A percentile compares a stretch with the other conserved stretches of the same genome.
phyloP scores from a whole-genome alignment of 2,888 invertebrate genomes.

The Melolontha melolontha region DNA sequence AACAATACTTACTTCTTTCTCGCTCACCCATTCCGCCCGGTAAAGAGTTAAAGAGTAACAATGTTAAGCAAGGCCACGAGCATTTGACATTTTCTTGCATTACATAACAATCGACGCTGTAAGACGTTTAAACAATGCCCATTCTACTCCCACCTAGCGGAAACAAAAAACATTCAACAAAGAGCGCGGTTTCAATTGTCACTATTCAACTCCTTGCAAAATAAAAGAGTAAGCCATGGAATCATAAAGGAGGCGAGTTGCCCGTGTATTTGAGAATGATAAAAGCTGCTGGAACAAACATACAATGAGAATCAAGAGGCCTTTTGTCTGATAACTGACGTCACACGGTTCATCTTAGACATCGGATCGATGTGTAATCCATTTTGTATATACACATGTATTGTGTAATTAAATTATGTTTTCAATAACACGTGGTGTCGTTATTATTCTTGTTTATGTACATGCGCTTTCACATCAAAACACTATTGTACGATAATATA shows the following conservation, averaged over 20 bases:
- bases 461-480: neutral
- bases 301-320: slow-evolving; percentile 62
- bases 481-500: neutral
- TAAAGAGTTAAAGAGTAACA: slow-evolving; percentile 48
- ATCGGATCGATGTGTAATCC: slow-evolving; percentile 56
- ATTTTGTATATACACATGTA: slow-evolving; percentile 47
- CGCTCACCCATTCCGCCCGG: slow-evolving; percentile 23
- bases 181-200: slow-evolving; percentile 63
- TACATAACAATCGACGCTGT: slow-evolving; percentile 61
- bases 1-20: slow-evolving; percentile 37
- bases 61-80: slow-evolving; percentile 54
- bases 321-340: slow-evolving; percentile 62
- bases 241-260: slow-evolving; percentile 59
- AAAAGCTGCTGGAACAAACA: slow-evolving; percentile 63
- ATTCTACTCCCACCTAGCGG: slow-evolving; percentile 61
- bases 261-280: slow-evolving; percentile 61
- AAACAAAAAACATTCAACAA: slow-evolving; percentile 63
- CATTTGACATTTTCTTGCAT: slow-evolving; percentile 60
- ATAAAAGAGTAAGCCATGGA: slow-evolving; percentile 60
- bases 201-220: slow-evolving; percentile 62
- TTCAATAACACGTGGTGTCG: neutral
- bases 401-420: slow-evolving; percentile 27
- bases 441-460: neutral
- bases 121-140: slow-evolving; percentile 63
- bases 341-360: slow-evolving; percentile 57